phyloP scores from a whole-genome alignment of 1,140 invertebrate genomes.

The Macrotrachela quadricornifera region DNA sequence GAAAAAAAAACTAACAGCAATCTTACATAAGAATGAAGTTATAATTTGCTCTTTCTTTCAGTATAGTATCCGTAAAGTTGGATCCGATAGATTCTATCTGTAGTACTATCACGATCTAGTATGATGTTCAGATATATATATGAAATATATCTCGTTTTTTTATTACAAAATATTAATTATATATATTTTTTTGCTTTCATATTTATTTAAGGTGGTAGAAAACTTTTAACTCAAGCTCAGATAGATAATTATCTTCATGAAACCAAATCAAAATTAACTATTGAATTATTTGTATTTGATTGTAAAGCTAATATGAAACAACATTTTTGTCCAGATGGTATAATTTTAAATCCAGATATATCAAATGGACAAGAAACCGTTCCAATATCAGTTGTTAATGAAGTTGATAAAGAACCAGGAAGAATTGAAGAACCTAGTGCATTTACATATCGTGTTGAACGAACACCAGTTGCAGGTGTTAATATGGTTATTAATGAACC shows the following conservation, averaged over 20 bases:
- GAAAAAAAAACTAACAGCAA: too few species aligned
- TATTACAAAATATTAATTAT: too few species aligned
- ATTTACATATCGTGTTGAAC: conserved; percentile 58
- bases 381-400: conserved; percentile 67
- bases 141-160: too few species aligned
- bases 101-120: too few species aligned
- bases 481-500: conserved; percentile 58
- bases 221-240: conserved; percentile 53
- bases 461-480: conserved; percentile 61
- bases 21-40: too few species aligned
- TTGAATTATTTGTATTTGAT: conserved; percentile 74
- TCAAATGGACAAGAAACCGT: conserved; percentile 62
- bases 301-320: too few species aligned
- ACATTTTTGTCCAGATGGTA: conserved; percentile 46
- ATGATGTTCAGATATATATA: too few species aligned
- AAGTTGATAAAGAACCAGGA: conserved; percentile 42
- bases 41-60: too few species aligned
- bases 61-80: too few species aligned
- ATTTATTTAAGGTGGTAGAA: conserved; percentile 38
- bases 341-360: conserved; percentile 43
- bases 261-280: conserved; percentile 48
- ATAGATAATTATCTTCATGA: conserved; percentile 49
- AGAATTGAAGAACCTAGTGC: conserved; percentile 44
- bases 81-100: too few species aligned
- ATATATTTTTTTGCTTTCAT: too few species aligned